Conservation (phyloP, 1,140 invertebrate species). For the Ceratosolen solmsi region DNA sequence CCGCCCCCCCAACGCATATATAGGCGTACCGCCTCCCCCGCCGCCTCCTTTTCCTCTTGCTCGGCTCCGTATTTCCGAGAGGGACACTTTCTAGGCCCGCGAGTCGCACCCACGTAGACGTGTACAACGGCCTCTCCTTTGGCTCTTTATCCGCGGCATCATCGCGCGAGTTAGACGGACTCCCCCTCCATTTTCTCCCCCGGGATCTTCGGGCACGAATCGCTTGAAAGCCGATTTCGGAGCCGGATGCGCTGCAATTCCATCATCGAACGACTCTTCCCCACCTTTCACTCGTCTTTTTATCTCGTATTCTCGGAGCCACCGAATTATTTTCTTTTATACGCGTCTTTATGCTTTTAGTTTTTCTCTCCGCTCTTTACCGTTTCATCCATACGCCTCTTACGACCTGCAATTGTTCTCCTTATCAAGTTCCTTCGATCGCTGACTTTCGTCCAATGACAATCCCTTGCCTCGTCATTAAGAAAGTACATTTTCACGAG, state of each 20-base stretch:
- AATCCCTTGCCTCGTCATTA: no score
- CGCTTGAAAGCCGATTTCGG: conserved; percentile 44
- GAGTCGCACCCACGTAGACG: conserved; percentile 69
- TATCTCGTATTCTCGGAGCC: conserved; percentile 1
- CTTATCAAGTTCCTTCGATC: not conserved
- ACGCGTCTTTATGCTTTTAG: not conserved
- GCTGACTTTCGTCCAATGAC: not conserved
- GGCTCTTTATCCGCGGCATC: conserved; percentile 13
- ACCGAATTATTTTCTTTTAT: conserved; percentile 32
- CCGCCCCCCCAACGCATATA: no score
- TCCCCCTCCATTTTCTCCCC: not conserved
- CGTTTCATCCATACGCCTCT: not conserved
- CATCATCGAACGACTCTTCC: conserved; percentile 22
- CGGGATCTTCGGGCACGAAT: conserved; percentile 35
- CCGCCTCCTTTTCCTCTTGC: not conserved
- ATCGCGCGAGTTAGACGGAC: conserved; percentile 2
- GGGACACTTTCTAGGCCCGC: conserved; percentile 71
- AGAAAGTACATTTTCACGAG: no score
- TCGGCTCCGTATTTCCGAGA: conserved; percentile 49
- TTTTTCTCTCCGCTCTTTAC: not conserved
- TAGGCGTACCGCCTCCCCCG: not conserved
- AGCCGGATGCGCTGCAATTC: conserved; percentile 47
- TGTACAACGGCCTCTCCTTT: conserved; percentile 34
- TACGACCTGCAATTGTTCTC: not conserved
- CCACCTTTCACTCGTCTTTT: not conserved